Conservation (phyloP, 1,140 invertebrate genomes). For the Asbolus verrucosus region DNA sequence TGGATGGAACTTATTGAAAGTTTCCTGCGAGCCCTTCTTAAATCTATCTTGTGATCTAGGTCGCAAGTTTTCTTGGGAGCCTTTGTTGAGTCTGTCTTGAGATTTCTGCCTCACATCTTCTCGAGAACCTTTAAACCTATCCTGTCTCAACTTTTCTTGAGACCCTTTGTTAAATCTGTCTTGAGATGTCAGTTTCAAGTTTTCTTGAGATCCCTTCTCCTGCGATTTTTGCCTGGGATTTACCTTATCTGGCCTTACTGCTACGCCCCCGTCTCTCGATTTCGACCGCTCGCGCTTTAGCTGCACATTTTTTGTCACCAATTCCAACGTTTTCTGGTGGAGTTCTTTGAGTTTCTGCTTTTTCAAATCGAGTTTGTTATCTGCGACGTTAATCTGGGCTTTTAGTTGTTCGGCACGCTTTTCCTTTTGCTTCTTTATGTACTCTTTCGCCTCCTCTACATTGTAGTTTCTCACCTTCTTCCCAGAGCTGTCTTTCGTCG, state of each 20-base stretch:
- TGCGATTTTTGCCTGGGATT: neutral
- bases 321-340: conserved; percentile 58
- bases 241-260: conserved; percentile 16
- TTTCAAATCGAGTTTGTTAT: conserved; percentile 53
- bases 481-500: neutral
- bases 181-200: too few species aligned
- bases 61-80: too few species aligned
- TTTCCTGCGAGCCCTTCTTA: too few species aligned
- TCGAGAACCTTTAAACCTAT: too few species aligned
- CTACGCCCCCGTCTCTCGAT: conserved; percentile 26
- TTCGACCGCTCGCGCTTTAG: conserved; percentile 56
- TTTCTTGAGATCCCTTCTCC: too few species aligned
- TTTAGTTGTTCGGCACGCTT: conserved; percentile 56
- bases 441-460: conserved; percentile 57
- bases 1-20: too few species aligned
- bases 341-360: conserved; percentile 62
- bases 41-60: too few species aligned
- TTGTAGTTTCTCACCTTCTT: conserved; percentile 58
- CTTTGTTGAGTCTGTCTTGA: too few species aligned
- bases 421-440: conserved; percentile 61
- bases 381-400: conserved; percentile 47
- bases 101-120: too few species aligned
- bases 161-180: too few species aligned
- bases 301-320: conserved; percentile 58
- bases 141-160: too few species aligned